Base-by-base conservation (phyloP, 1,140 invertebrate species). In the Sarcophaga bullata region DNA sequence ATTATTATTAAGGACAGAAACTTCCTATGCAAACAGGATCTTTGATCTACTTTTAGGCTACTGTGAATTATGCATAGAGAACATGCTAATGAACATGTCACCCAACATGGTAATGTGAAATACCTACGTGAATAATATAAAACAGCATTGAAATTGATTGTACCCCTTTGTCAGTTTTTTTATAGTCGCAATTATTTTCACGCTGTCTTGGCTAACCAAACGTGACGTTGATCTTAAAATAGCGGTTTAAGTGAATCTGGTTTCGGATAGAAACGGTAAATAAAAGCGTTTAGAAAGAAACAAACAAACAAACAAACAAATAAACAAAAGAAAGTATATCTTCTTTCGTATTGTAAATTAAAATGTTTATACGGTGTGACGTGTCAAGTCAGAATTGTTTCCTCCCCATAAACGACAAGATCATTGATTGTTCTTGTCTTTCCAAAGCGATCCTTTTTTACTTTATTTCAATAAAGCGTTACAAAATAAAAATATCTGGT, bases 51-150 rank as follows among this genome's bases (percentile, higher is more conserved):
- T 37, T 37, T 37, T 37, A 2, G 25, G 25, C 4, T 1, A 37
- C 1, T 37, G 25, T 37, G 25, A 1, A 37, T 4, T 37, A 37
- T 37, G 4, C 25, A 2, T 37, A 68, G 50, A 37, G 58, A 37
- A 82, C 81, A 82, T 81, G 81, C 48, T 82, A 82, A 82, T 82
- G 81, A 82, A 82, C 49, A 82, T 82, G 81, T 82, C 81, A 82
- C 25, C 46, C n/a, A 15, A 50, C 11, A 62, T 15, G 50, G 80
- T 58, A 58, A 81, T 58, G 58, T 58, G 37, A 81, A 58, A 13
- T 52, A 58, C 1, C 25, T 37, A 37, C 25, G 25, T 4, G 25
- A 37, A 1, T 4, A 37, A 37, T 37, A 37, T 37, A 1, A 37
- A 37, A 37, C 25, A 4, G 1, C 25, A 37, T 37, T 7, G 11